Evolutionary conservation across 2,888 invertebrate species (phyloP), one percentile per base, ranked within the genome.

Genomic region (Mesorhabditis spiculigera): DNA sequence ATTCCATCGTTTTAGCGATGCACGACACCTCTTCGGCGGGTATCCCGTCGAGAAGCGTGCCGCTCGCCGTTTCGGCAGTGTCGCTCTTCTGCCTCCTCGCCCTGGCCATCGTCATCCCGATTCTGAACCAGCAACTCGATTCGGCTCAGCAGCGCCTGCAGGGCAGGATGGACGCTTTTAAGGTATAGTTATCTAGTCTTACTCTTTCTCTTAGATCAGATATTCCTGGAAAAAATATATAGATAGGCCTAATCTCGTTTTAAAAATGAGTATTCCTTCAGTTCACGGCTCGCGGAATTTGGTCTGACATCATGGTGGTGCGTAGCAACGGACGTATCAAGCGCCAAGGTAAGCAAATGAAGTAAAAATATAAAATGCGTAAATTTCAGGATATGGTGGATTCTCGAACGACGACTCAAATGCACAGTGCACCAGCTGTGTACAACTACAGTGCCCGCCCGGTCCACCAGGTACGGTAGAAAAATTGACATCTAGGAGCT

Each of bases 391-490:
- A 8, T 78, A 76, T 68, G 80, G 78, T 28, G 72, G 75, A 45
- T 73, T 72, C 45, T 66, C 71, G 8, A 68, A 66, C 43, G 75
- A 77, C 5, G 84, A 79, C 64, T 74, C 71, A 28, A 28, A 28
- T 45, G 76, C 77, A 45, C 84, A 84, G 66, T 84, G 84, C 72
- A 81, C 83, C 16, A 80, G 79, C 5, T 85, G 85, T 69, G 82
- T 85, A 43, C 82, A 84, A 70, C 73, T 85, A 42, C 80, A 83
- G 70, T 85, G 85, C 70, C 83, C 85, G 64, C 82, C 84, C 43
- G 85, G 85, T 5, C 83, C 85, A 44, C 76, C 81, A 4, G 58
- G 58, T 50, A n/a, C 28, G 28, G 28, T 28, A 28, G 28, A 28
- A 28, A 28, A 28, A 28, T 28, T 28, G 28, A 3, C 13, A 41